Conservation (phyloP, 2,888 invertebrate species). For the Drosophila pullipes region DNA sequence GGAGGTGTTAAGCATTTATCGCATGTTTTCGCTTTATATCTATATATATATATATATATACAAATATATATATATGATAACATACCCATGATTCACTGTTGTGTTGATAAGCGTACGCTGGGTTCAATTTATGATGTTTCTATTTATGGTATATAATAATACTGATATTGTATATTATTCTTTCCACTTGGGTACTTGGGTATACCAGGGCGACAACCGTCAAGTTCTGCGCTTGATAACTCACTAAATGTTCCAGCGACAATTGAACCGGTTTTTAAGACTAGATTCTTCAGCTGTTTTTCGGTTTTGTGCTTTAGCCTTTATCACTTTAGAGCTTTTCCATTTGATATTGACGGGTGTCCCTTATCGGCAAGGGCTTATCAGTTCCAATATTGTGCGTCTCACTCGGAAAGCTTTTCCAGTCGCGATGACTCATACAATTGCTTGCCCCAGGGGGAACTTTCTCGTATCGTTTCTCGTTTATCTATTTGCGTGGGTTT, state of each 20-base stretch:
- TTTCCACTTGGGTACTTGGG: neutral
- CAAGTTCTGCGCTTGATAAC: constrained; percentile 5
- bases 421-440: constrained; percentile 19
- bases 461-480: constrained; percentile 7
- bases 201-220: constrained; percentile 7
- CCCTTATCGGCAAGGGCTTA: constrained; percentile 12
- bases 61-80: neutral
- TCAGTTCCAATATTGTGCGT: constrained; percentile 7
- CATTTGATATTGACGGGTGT: constrained; percentile 1
- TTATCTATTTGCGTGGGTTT: neutral
- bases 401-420: constrained; percentile 26
- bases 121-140: neutral
- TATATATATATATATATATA: neutral
- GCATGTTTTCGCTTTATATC: constrained; percentile 2
- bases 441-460: constrained; percentile 20
- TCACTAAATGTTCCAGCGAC: constrained; percentile 19
- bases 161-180: neutral
- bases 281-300: neutral
- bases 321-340: constrained; percentile 18
- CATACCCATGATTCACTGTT: constrained; percentile 56
- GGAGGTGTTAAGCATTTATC: neutral
- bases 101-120: constrained; percentile 20
- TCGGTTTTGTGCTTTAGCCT: neutral
- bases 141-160: neutral
- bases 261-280: constrained; percentile 15